A percentile compares a stretch with the other conserved stretches of the same genome.
These are phyloP conservation scores for Sceliomorpha sp. DNA, from an alignment of 2,888 invertebrate species.

Conservation along the genomic window DNA sequence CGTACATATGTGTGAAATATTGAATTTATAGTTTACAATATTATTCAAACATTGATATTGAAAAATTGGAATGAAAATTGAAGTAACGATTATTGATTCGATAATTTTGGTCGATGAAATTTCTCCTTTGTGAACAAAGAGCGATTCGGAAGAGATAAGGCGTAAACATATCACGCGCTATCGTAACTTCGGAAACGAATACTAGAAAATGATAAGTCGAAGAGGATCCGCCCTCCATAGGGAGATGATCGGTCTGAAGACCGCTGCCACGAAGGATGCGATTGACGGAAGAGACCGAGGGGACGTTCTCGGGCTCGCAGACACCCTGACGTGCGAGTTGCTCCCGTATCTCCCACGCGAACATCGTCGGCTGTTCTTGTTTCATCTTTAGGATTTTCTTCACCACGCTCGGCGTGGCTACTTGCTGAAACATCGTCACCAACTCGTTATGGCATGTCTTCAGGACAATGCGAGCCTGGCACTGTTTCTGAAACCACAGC, in stretches of 20 bases:
- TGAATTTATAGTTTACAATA: too few species aligned
- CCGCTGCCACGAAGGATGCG: conserved; percentile 94
- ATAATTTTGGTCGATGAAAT: too few species aligned
- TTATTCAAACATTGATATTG: too few species aligned
- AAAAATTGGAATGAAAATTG: too few species aligned
- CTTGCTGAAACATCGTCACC: conserved; percentile 87
- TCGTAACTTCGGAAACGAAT: conserved; percentile 63
- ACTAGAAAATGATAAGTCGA: conserved; percentile 69
- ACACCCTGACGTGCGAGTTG: conserved; percentile 93
- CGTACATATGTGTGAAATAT: too few species aligned
- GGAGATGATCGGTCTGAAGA: conserved; percentile 84
- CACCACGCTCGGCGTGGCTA: conserved; percentile 96
- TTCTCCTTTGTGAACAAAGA: too few species aligned
- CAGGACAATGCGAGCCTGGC: conserved; percentile 52
- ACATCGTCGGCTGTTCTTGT: conserved; percentile 97
- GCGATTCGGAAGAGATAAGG: too few species aligned
- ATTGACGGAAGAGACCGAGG: conserved; percentile 97
- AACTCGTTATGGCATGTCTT: conserved; percentile 55
- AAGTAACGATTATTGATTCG: too few species aligned
- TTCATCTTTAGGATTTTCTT: conserved; percentile 96
- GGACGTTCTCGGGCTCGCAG: conserved; percentile 94
- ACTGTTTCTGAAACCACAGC: conserved; percentile 54
- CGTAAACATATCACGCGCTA: too few species aligned
- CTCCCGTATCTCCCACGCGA: conserved; percentile 98
- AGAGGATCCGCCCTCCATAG: conserved; percentile 59